Conservation (phyloP, 2,113 vertebrate genomes). For the Ondatra zibethicus region DNA sequence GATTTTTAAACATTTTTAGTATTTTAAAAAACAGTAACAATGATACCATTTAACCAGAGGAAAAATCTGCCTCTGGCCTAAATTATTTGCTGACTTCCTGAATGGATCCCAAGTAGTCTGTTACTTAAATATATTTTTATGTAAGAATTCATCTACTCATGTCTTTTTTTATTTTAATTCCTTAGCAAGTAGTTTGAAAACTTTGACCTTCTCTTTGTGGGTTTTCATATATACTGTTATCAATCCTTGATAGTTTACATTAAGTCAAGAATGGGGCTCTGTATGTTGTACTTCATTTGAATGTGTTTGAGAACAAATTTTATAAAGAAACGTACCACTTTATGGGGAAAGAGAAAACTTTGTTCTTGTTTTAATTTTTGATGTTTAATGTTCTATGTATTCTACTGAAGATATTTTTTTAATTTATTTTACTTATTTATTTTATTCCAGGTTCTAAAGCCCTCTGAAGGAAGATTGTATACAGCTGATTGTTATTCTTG, state of each 20-base stretch:
- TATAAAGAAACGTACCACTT: constrained; percentile 5
- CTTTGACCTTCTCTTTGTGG: background rate
- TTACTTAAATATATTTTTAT: constrained; percentile 29
- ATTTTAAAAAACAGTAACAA: background rate
- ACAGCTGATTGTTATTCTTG: constrained; percentile 9
- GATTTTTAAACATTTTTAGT: background rate
- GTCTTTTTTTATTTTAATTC: background rate
- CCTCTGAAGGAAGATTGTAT: background rate
- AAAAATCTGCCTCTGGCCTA: background rate
- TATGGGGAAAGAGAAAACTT: background rate
- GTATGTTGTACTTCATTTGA: constrained; percentile 47
- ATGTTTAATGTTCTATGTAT: constrained; percentile 24
- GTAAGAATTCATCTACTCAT: constrained; percentile 32
- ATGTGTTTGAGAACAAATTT: constrained; percentile 55
- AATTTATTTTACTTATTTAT: constrained; percentile 44
- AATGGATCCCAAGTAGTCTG: background rate
- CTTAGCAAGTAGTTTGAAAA: constrained; percentile 55
- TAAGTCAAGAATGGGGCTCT: constrained; percentile 58
- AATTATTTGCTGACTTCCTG: background rate
- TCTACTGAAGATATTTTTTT: background rate
- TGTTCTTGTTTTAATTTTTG: background rate
- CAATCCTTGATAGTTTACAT: constrained; percentile 61
- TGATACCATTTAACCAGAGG: background rate
- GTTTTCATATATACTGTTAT: constrained; percentile 58
- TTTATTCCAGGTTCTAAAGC: constrained; percentile 46